Evolutionary conservation across 2,113 vertebrate species (phyloP), one percentile per base, ranked within the genome.

Genomic region (Eulemur macaco): DNA sequence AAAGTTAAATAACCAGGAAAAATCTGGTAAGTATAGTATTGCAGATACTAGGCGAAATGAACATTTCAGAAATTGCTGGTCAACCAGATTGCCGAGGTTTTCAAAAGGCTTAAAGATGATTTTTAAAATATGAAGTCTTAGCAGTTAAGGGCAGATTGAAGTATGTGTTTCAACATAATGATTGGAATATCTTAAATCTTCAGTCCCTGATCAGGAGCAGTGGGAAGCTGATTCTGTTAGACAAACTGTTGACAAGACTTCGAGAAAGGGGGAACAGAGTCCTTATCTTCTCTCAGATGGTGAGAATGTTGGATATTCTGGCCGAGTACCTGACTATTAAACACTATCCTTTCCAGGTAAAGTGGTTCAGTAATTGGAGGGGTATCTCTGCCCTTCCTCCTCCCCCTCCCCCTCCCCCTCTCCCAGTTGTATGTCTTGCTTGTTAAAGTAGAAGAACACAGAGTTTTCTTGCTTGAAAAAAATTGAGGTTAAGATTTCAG

Each of bases 251-350:
- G 97, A 99, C 99, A 52, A 98, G 99, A 93, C 99, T 99, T 90
- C 97, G 99, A 10, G 99, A 99, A 86, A 98, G 99, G 94, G 99
- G 99, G 39, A 99, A 99, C 98, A 98, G 99, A 45, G 99, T 99
- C 86, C 99, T 99, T 15, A 99, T 99, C 97, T 99, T 99, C 98
- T 99, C 99, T 74, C 99, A 99, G 98, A 99, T 99, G 99, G 99
- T 99, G 98, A 98, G 99, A 96, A 99, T 99, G 99, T 97, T 99
- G 99, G 99, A 99, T 97, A 99, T 99, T 98, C 97, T 99, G 97
- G 99, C 99, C 0, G 99, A 99, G 94, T 99, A 99, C 98, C 97
- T 99, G 96, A 96, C 99, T 93, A 99, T 99, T 96, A 99, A 99
- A 88, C 99, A 99, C 97, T 99, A 99, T 92, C 99, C 99, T 6